Evolutionary conservation across 2,113 vertebrate species (phyloP), one percentile per base, ranked within the genome.

Genomic region (Cephalopterus ornatus): DNA sequence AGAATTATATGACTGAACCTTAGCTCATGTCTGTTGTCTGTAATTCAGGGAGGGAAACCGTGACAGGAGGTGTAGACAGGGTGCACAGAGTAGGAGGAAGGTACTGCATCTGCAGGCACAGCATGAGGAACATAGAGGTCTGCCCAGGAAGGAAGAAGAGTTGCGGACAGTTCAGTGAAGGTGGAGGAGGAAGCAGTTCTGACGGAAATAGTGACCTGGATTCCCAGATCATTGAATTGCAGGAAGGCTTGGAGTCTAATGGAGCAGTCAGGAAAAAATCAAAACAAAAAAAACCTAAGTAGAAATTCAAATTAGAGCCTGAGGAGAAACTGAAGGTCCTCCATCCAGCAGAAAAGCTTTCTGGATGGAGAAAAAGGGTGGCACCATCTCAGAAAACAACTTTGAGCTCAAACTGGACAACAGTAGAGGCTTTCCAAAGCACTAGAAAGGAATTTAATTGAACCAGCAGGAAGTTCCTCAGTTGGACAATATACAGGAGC

Each of bases 91-190:
- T 73, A 81, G 55, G 16, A 94, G 56, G 41, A 55, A 58, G 47
- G 22, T 41, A 44, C 20, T 3, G 2, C 52, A 74, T 52, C 78
- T 92, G 66, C 66, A 63, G 35, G 35, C 14, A 1, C 20, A 72
- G 74, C 42, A 65, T 6, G 14, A 85, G 50, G 33, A 90, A 23
- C 47, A 41, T 5, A 3, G 74, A 22, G 39, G 4, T 83, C 84
- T 83, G 79, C 67, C 42, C 87, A 75, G 82, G 82, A 94, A 94
- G 91, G 82, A 93, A 85, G 93, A 81, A 89, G 82, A 92, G 35
- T 74, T 23, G 5, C 0, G 6, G 82, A 61, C 75, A 83, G 30
- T 53, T 68, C 72, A 42, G 78, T 3, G 6, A 74, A 87, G 41
- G 23, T 70, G 73, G 88, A 94, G 46, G 56, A 93, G 66, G 88